Conservation (phyloP, 2,888 invertebrate species). For the Venusia cambrica region DNA sequence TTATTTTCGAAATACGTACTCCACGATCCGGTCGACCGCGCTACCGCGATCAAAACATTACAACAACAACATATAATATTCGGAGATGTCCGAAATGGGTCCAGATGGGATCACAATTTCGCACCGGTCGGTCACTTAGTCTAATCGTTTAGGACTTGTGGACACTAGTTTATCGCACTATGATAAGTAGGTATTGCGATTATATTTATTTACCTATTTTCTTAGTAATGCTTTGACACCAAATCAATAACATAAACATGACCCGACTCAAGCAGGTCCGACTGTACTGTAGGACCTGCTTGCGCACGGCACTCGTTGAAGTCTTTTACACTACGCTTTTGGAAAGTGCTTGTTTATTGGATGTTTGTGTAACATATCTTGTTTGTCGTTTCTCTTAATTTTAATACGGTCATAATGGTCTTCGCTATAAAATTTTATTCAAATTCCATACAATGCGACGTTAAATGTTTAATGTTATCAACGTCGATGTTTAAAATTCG, state of each 20-base stretch:
- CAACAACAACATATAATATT: conserved; percentile 66
- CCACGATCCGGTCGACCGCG: conserved; percentile 74
- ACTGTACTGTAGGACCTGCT: too few species aligned
- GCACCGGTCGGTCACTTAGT: conserved; percentile 30
- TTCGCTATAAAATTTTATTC: conserved; percentile 34
- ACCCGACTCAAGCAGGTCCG: too few species aligned
- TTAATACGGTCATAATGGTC: conserved; percentile 43
- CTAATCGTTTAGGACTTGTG: conserved; percentile 15
- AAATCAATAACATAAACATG: conserved; percentile 7
- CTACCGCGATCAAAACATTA: conserved; percentile 76
- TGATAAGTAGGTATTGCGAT: conserved; percentile 22
- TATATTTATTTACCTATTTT: conserved; percentile 5
- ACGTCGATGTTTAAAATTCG: conserved; percentile 18
- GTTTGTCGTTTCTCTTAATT: conserved; percentile 48
- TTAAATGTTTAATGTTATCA: conserved; percentile 23
- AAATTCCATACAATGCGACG: conserved; percentile 30
- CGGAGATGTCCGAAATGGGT: conserved; percentile 44
- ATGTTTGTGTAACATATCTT: conserved; percentile 48
- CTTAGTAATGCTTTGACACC: background rate
- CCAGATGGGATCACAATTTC: conserved; percentile 38
- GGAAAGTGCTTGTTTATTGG: conserved; percentile 63
- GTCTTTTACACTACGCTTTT: conserved; percentile 73
- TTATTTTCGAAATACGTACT: conserved; percentile 79
- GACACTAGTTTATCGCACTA: conserved; percentile 25
- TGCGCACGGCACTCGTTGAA: conserved; percentile 59